Percentiles rank a stretch among this genome's conserved stretches.
phyloP scores from a whole-genome alignment of 2,888 invertebrate genomes.

The Monopis laevigella region DNA sequence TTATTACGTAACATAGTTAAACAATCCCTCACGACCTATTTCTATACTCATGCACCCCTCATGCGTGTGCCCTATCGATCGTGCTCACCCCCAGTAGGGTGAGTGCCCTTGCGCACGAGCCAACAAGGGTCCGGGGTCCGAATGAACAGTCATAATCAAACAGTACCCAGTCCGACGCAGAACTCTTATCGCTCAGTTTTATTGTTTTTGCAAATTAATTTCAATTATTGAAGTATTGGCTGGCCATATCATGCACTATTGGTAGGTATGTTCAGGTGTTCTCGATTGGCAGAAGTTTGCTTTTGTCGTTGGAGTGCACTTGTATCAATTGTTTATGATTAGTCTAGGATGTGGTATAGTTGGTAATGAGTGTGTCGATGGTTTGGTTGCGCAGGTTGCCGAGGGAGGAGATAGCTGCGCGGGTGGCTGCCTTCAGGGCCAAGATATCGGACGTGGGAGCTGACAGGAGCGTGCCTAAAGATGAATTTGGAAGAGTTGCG shows the following conservation, averaged over 20 bases:
- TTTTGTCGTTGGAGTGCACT: not conserved
- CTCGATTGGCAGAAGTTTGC: not conserved
- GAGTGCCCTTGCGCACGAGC: constrained; percentile 6
- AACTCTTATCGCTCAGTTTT: constrained; percentile 49
- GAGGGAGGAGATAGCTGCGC: constrained; percentile 84
- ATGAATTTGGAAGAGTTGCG: constrained; percentile 87
- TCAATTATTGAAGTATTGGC: constrained; percentile 35
- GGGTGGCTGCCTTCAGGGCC: constrained; percentile 87
- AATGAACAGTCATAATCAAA: not conserved
- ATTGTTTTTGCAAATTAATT: constrained; percentile 60
- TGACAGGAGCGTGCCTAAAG: constrained; percentile 70
- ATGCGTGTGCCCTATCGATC: too few relatives aligned
- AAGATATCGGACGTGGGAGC: constrained; percentile 78
- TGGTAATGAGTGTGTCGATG: constrained; percentile 49
- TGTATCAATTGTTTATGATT: not conserved
- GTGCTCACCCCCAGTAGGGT: constrained; percentile 4
- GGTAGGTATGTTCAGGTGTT: constrained; percentile 34
- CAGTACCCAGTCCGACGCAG: constrained; percentile 27
- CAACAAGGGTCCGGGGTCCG: not conserved
- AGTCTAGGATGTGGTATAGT: not conserved
- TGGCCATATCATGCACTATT: constrained; percentile 46
- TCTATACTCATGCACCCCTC: too few relatives aligned
- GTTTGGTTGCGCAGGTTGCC: constrained; percentile 76
- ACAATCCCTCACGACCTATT: too few relatives aligned
- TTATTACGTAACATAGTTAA: too few relatives aligned